These are phyloP conservation scores for Sardina pilchardus DNA, from an alignment of 2,113 vertebrate species.

Conservation along the genomic window DNA sequence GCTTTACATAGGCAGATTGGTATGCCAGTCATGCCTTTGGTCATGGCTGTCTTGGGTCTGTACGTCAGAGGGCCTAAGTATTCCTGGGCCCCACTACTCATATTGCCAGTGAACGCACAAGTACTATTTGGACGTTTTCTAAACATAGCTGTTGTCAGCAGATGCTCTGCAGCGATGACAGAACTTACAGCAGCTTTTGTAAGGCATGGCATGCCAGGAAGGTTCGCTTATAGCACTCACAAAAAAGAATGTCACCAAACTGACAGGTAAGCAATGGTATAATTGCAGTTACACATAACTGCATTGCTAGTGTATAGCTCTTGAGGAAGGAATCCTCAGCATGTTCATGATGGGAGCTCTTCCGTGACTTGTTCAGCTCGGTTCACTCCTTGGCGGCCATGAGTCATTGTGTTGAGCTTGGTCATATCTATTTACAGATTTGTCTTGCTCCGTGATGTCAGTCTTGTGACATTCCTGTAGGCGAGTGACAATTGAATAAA, in stretches of 20 bases:
- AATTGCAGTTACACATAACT: neutral
- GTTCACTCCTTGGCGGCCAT: conserved; percentile 13
- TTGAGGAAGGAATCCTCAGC: neutral
- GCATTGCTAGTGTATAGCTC: neutral
- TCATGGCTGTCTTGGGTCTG: neutral
- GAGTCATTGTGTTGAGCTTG: conserved; percentile 49
- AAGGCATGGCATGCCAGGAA: neutral
- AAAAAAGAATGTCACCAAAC: neutral
- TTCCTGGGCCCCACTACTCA: neutral
- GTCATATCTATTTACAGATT: conserved; percentile 46
- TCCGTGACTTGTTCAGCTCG: neutral
- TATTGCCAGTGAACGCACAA: neutral
- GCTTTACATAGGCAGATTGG: neutral
- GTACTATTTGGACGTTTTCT: neutral
- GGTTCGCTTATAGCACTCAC: neutral
- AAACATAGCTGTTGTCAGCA: neutral
- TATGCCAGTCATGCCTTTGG: neutral
- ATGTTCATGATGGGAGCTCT: neutral
- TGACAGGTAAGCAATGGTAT: neutral
- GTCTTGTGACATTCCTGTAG: conserved; percentile 34
- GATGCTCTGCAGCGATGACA: conserved; percentile 14
- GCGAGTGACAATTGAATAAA: conserved; percentile 25
- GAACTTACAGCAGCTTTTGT: neutral
- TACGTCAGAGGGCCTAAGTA: neutral
- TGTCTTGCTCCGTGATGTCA: conserved; percentile 48